Percentiles rank a stretch among this genome's conserved stretches.
These are phyloP conservation scores for Cercopithecus mona DNA, from an alignment of 2,113 vertebrate species.

Conservation along the genomic window DNA sequence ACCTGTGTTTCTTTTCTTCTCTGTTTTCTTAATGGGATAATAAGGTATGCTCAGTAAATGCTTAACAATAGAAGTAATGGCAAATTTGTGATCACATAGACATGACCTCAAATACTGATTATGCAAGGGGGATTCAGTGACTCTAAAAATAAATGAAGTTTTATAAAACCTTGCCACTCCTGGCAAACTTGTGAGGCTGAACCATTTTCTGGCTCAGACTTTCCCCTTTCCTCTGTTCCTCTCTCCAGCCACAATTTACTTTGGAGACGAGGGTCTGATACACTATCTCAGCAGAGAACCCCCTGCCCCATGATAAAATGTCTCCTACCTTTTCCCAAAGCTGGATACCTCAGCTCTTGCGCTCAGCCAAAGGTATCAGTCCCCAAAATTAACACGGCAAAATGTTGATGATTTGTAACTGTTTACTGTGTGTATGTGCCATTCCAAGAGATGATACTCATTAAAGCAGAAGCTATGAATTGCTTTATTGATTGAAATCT, in stretches of 20 bases:
- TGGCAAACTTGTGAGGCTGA: background rate
- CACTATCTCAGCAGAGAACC: background rate
- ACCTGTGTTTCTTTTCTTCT: background rate
- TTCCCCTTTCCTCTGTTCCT: background rate
- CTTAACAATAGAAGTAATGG: background rate
- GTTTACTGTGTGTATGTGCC: background rate
- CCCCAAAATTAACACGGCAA: background rate
- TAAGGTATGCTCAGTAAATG: background rate
- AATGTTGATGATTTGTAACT: background rate
- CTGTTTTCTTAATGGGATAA: background rate
- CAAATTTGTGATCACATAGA: background rate
- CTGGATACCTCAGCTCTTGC: background rate
- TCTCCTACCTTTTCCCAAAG: background rate
- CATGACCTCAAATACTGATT: background rate
- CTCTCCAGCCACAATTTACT: background rate
- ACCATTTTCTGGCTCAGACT: background rate
- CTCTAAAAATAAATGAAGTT: background rate
- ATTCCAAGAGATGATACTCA: background rate
- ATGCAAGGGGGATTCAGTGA: background rate
- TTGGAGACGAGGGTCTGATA: background rate
- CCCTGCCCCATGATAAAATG: background rate
- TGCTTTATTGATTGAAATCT: background rate
- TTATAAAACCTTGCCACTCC: background rate
- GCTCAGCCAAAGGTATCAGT: background rate
- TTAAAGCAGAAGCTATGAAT: background rate